phyloP scores from a whole-genome alignment of 2,888 invertebrate species.

The Ichneumoninae sp. region DNA sequence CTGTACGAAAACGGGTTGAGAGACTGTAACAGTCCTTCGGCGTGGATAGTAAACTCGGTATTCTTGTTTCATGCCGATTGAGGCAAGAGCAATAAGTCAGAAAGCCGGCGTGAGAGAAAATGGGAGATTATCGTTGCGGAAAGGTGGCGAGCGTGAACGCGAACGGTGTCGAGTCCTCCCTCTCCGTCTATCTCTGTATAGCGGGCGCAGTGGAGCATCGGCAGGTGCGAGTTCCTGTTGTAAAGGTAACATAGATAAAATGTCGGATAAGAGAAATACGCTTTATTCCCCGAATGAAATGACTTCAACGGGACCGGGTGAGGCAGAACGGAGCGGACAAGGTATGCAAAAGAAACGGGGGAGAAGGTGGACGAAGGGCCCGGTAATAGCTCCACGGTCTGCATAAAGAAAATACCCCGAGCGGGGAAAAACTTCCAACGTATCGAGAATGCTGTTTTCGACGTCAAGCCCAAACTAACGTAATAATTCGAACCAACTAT shows the following conservation, averaged over 20 bases:
- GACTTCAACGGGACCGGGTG: constrained; percentile 48
- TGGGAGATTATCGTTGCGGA: constrained; percentile 63
- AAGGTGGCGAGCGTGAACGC: constrained; percentile 57
- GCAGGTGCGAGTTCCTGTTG: constrained; percentile 67
- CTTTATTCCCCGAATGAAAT: constrained; percentile 64
- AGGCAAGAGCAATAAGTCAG: constrained; percentile 32
- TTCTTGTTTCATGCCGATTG: constrained; percentile 8
- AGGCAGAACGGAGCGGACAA: constrained; percentile 39
- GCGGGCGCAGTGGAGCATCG: constrained; percentile 49
- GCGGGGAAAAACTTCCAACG: constrained; percentile 11
- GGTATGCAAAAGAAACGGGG: constrained; percentile 31
- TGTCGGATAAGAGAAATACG: constrained; percentile 64
- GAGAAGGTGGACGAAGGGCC: constrained; percentile 25
- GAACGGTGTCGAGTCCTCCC: constrained; percentile 19
- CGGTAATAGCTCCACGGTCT: constrained; percentile 38
- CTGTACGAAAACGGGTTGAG: constrained; percentile 15
- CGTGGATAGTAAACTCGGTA: constrained; percentile 15
- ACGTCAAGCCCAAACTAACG: neutral
- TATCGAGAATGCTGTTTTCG: neutral
- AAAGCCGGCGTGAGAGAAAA: constrained; percentile 52
- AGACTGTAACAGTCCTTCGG: constrained; percentile 5
- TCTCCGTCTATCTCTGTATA: neutral
- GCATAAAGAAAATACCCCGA: constrained; percentile 39
- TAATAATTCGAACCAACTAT: neutral
- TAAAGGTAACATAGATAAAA: constrained; percentile 64